Evolutionary conservation across 2,113 vertebrate genomes (phyloP).

Genomic region (Passer domesticus): DNA sequence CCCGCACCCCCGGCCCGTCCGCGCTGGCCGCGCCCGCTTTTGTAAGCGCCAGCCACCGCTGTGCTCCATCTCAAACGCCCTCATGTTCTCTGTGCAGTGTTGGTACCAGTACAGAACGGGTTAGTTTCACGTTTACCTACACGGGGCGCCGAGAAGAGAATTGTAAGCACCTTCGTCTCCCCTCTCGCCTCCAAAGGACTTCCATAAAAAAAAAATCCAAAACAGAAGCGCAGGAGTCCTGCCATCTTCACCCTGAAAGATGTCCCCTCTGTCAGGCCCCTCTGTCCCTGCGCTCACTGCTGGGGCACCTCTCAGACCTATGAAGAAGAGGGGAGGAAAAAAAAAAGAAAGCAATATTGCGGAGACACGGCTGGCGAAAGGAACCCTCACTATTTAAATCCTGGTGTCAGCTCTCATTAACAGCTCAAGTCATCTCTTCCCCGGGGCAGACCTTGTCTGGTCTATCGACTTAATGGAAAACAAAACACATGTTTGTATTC

Average conservation of each 20-base stretch:
- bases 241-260: neutral
- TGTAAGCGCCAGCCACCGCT: neutral
- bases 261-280: neutral
- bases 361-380: neutral
- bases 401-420: conserved; percentile 45
- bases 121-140: neutral
- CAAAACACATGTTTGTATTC: conserved; percentile 4
- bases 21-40: neutral
- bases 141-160: neutral
- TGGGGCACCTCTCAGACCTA: neutral
- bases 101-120: fast-evolving
- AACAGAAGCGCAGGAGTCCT: neutral
- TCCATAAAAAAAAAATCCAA: neutral
- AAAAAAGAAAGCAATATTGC: neutral
- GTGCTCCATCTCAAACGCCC: fast-evolving
- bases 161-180: neutral
- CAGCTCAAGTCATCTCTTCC: conserved; percentile 25
- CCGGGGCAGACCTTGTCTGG: neutral
- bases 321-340: neutral
- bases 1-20: too few species aligned
- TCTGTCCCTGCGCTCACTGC: neutral
- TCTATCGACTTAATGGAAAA: conserved; percentile 48
- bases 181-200: fast-evolving
- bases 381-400: neutral
- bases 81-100: neutral